Evolutionary conservation across 2,797 vertebrate species (phyloP), one percentile per base, ranked within the genome.

Genomic region (Dryobates pubescens): DNA sequence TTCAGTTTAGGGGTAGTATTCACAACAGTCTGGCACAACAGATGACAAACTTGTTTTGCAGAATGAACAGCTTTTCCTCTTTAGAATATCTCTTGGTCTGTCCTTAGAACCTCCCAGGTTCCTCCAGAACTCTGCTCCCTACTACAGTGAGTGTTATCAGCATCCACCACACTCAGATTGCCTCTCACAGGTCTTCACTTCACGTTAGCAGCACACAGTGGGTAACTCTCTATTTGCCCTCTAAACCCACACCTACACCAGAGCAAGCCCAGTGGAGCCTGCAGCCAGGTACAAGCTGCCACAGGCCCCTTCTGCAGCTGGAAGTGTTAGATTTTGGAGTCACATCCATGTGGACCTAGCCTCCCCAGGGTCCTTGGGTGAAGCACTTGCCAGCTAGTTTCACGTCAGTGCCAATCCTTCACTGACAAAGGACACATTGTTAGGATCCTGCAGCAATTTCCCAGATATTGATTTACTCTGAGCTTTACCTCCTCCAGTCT

Each of bases 391-490:
- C 57, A 32, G 63, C 26, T 51, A 7, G 54, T 88, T 64, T 59
- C 43, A 43, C 57, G 76, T 59, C 68, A 38, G 49, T 61, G 61
- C 56, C 53, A n/a, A 1, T 77, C 65, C 74, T 69, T 81, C 0
- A 0, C 64, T 92, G 75, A 86, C 78, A 91, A 47, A 89, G 57
- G 81, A 62, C 45, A 43, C n/a, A 13, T 57, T 14, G 54, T 53
- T 34, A 58, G 71, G 67, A 89, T 89, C 51, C 82, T 88, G 64
- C 49, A 89, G 51, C 57, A 57, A 77, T 94, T 95, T 84, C 63
- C 64, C 62, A 70, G 45, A 4, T 88, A 94, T 68, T 89, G 92
- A 86, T 96, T 94, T 92, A 65, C 49, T 84, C 68, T 89, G 49
- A 63, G 73, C 22, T 91, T 89, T 64, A 43, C 64, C 56, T 88